Base-by-base conservation (phyloP, 2,888 invertebrate species). In the Epirrhoe tristata region DNA sequence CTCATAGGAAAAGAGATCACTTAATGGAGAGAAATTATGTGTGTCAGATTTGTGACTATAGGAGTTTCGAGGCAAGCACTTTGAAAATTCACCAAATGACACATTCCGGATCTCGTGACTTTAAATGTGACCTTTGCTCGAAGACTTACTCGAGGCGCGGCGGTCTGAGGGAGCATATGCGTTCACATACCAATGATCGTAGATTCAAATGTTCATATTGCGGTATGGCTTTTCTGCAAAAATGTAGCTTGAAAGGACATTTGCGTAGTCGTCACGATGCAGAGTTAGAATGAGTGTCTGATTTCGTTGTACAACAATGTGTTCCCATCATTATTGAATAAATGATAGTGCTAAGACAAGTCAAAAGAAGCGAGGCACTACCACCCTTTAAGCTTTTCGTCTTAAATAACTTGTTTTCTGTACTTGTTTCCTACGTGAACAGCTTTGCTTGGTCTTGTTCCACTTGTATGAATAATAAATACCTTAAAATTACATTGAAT, bases 1-100 rank as follows among this genome's bases (percentile, higher is more conserved):
- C 74, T 0, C 90, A 90, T 51, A 84, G 79, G 3, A 88, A 84
- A 69, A 86, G 84, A 65, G 86, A 90, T 8, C 94, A 94, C 64
- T 78, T 94, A 4, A 74, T 86, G 79, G 89, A 90, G 63, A 77
- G 83, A 31, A 81, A 84, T 12, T 91, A 89, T 46, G 85, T 84
- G 17, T 94, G 94, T 55, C 76, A 78, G 0, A 83, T 92, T 8
- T 94, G 94, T 50, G 89, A 89, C 0, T 91, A 88, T 78, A 79
- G 77, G 6, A 89, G 88, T 48, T 90, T 83, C 60, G 76, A 76
- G 0, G 77, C 76, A 32, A 77, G 78, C 14, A 73, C 74, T 12
- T 66, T 90, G 52, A 74, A 77, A 8, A 77, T 80, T 1, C 90
- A 91, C 14, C 82, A 85, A 81, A 74, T 81, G 0, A 86, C 84